Conservation (phyloP, 2,888 invertebrate genomes). For the Tachina fera region DNA sequence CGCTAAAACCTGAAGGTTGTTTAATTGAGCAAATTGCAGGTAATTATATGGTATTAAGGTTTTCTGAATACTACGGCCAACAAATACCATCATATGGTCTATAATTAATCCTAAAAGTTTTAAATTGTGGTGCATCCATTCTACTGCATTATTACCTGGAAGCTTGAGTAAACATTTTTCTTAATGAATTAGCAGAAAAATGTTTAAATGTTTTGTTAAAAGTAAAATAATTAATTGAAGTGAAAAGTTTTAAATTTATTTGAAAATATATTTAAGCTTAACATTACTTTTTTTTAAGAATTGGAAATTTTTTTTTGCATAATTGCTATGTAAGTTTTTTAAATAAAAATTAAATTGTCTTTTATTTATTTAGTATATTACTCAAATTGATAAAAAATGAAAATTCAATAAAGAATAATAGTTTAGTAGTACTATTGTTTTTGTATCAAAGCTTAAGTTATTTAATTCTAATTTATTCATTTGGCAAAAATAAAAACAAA, state of each 20-base stretch:
- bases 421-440: too few relatives aligned
- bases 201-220: conserved; percentile 15
- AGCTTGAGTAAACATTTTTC: conserved; percentile 45
- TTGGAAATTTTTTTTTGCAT: background rate
- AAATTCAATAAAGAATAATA: too few relatives aligned
- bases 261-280: background rate
- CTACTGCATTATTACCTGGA: conserved; percentile 20
- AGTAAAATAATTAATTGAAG: conserved; percentile 28
- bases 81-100: conserved; percentile 42
- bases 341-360: too few relatives aligned
- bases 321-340: too few relatives aligned
- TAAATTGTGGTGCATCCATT: background rate
- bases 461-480: too few relatives aligned
- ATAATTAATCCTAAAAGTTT: conserved; percentile 59
- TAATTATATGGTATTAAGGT: conserved; percentile 69
- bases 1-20: conserved; percentile 69
- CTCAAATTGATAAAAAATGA: too few relatives aligned
- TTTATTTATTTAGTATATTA: too few relatives aligned
- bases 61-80: conserved; percentile 40
- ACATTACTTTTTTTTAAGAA: background rate
- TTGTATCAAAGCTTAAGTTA: too few relatives aligned
- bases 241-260: background rate
- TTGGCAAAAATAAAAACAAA: too few relatives aligned
- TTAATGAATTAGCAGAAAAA: conserved; percentile 18
- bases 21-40: conserved; percentile 73